A percentile compares a stretch with the other conserved stretches of the same genome.
Evolutionary conservation across 2,888 invertebrate species (phyloP).

Genomic region (Pseudoips prasinana): DNA sequence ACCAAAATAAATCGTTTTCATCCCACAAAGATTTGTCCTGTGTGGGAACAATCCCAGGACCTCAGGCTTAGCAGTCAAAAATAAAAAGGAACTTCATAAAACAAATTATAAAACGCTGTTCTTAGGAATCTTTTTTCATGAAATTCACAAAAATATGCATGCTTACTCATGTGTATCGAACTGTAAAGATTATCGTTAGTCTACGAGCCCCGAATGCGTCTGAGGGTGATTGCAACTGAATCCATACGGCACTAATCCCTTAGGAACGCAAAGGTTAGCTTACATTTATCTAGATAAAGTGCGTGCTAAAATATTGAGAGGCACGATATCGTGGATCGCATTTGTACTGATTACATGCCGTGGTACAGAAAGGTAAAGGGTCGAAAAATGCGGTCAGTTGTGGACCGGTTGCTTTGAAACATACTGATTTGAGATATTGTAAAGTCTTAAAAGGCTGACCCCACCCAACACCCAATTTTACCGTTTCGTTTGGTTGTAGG

Average conservation of each 20-base stretch:
- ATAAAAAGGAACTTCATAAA: too few relatives aligned
- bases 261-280: slow-evolving; percentile 52
- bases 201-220: slow-evolving; percentile 22
- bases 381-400: slow-evolving; percentile 33
- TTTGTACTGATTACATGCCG: slow-evolving; percentile 71
- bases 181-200: slow-evolving; percentile 27
- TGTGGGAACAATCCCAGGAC: background rate
- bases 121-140: too few relatives aligned
- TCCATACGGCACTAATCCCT: slow-evolving; percentile 44
- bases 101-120: too few relatives aligned
- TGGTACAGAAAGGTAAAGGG: slow-evolving; percentile 48
- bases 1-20: background rate
- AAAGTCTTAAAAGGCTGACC: too few relatives aligned
- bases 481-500: too few relatives aligned
- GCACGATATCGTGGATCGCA: slow-evolving; percentile 63
- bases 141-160: too few relatives aligned
- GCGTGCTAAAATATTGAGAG: slow-evolving; percentile 75
- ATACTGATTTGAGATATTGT: slow-evolving; percentile 31
- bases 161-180: too few relatives aligned
- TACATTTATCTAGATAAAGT: slow-evolving; percentile 72
- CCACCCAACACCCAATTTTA: too few relatives aligned
- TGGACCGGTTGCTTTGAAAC: slow-evolving; percentile 19
- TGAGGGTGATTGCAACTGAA: slow-evolving; percentile 32
- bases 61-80: too few relatives aligned
- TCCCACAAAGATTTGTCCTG: background rate